phyloP scores from a whole-genome alignment of 2,797 vertebrate species.

The Gila robusta region DNA sequence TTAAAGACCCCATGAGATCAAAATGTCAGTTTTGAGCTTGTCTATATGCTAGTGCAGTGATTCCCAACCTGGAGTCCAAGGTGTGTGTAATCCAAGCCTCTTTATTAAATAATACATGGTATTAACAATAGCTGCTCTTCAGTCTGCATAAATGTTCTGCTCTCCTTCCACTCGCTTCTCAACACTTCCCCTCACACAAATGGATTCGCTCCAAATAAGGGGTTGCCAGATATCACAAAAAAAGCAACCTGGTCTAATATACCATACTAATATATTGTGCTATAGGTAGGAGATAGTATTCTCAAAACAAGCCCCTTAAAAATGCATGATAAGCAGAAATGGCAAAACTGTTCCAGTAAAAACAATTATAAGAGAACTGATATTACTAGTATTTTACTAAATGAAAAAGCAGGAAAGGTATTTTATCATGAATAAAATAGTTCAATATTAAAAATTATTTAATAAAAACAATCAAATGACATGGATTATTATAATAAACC shows the following conservation, averaged over 20 bases:
- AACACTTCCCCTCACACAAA: neutral
- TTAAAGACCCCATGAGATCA: slow-evolving; percentile 29
- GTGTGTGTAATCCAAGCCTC: neutral
- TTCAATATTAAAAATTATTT: neutral
- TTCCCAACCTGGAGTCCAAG: neutral
- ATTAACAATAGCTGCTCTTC: neutral
- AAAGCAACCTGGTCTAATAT: neutral
- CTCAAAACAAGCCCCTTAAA: neutral
- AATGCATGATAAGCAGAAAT: neutral
- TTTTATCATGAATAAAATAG: neutral
- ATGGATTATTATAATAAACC: neutral
- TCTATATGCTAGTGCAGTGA: slow-evolving; percentile 2
- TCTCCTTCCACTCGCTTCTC: neutral
- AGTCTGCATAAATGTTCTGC: neutral
- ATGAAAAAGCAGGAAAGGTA: neutral
- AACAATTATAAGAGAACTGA: neutral
- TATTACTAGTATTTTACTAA: neutral
- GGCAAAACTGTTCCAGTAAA: neutral
- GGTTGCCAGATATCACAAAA: slow-evolving; percentile 4
- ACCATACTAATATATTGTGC: too few species aligned
- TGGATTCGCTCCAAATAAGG: neutral
- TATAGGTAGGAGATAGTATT: neutral
- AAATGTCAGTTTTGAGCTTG: slow-evolving; percentile 33
- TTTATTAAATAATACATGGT: neutral
- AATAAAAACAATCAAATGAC: neutral